These are phyloP conservation scores for Platorchestia sp. DNA, from an alignment of 1,140 invertebrate genomes.

Conservation along the genomic window DNA sequence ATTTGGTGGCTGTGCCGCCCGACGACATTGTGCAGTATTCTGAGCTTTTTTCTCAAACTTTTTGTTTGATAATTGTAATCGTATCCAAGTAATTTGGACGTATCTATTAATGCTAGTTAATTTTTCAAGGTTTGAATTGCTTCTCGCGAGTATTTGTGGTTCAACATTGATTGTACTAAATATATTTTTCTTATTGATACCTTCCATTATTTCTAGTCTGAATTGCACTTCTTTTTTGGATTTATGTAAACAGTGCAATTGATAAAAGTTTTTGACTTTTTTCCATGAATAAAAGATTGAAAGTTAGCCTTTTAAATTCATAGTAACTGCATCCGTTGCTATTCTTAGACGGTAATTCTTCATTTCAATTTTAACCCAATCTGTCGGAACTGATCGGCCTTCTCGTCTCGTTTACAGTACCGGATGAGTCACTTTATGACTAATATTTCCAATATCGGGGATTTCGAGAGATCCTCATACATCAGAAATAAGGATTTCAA, in stretches of 20 bases:
- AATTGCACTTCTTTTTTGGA: not conserved
- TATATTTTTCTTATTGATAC: not conserved
- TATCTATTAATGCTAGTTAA: not conserved
- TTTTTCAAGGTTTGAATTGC: not conserved
- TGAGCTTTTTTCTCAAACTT: too few relatives aligned
- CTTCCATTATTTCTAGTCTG: not conserved
- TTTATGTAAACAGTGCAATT: not conserved
- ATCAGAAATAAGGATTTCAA: not conserved
- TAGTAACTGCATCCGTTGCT: not conserved
- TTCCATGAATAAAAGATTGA: not conserved
- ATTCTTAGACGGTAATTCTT: too few relatives aligned
- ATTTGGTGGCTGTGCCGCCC: not conserved
- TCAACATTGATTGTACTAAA: not conserved
- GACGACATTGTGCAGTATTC: not conserved
- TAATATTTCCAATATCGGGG: not conserved
- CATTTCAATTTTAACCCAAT: too few relatives aligned
- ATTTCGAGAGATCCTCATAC: not conserved
- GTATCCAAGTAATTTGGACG: not conserved
- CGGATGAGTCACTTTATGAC: not conserved
- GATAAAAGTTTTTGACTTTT: not conserved
- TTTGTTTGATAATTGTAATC: not conserved
- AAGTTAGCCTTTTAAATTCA: not conserved
- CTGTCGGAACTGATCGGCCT: too few relatives aligned
- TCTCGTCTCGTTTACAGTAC: not conserved
- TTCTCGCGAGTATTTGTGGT: not conserved